Evolutionary conservation across 2,888 invertebrate species (phyloP), one percentile per base, ranked within the genome.

Genomic region (Chirona hameri): DNA sequence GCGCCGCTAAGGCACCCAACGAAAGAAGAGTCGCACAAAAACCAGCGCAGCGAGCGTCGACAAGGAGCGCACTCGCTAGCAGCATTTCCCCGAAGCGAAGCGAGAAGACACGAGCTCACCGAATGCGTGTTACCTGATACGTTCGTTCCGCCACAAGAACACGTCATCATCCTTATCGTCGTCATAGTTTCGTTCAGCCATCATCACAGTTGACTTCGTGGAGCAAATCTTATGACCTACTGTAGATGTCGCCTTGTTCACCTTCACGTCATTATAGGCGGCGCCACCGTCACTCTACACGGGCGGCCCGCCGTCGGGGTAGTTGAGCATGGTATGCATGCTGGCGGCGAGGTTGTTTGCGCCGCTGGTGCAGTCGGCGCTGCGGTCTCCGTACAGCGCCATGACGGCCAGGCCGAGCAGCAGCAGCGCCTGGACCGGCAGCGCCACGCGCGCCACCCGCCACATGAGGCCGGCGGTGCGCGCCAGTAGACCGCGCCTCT

Each of bases 361-460:
- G 18, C 60, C 60, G 60, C 9, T 39, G 76, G 31, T 24, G 76
- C 39, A 31, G 76, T 31, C 76, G 76, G 31, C 76, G 7, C 15
- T 52, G 4, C 4, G 12, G 5, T 82, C 82, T 79, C 82, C 79
- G 46, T 72, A 69, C 15, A 82, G 82, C 39, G 82, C 24, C 57
- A 79, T 2, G 10, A 69, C 69, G 39, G 76, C 82, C 48, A 82
- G 72, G 7, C 48, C 76, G 29, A 82, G 82, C 76, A 82, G 82
- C 79, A 82, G 69, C 76, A 82, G 72, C 21, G 82, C 82, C 76
- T 82, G 82, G 24, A 82, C 52, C 10, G 82, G 82, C 82, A 82
- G 82, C 31, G 82, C 82, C 39, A 65, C 76, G 5, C 46, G 46
- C 21, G 60, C 69, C 76, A 76, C 82, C 14, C 82, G 69, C 39